Evolutionary conservation across 2,113 vertebrate genomes (phyloP).

Genomic region (Natator depressus): DNA sequence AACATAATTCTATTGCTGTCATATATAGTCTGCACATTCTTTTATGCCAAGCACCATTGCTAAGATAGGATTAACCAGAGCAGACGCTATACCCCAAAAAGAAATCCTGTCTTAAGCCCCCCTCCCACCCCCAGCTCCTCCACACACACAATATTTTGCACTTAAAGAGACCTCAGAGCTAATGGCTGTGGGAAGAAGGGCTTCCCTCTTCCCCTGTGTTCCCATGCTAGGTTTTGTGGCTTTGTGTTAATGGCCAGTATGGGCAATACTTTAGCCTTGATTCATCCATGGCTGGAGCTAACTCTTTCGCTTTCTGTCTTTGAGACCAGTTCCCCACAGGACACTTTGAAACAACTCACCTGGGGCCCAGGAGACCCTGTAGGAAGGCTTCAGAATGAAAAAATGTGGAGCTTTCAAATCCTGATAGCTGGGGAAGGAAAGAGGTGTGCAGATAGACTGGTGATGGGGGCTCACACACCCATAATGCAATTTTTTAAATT

Average conservation of each 20-base stretch:
- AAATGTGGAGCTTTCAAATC: background rate
- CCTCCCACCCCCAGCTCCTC: too few species aligned
- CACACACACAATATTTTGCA: too few species aligned
- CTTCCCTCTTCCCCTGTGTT: background rate
- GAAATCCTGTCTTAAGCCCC: background rate
- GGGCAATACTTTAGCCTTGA: background rate
- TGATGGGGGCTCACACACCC: background rate
- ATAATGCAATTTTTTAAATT: background rate
- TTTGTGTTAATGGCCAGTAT: background rate
- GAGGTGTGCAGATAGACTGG: background rate
- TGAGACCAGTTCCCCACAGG: background rate
- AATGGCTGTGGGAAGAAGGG: background rate
- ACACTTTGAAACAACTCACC: background rate
- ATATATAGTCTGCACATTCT: background rate
- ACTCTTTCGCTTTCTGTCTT: background rate
- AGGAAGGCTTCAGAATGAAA: background rate
- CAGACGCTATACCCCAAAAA: background rate
- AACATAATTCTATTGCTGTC: background rate
- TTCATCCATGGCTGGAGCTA: background rate
- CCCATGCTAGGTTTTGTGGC: background rate
- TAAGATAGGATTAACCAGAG: background rate
- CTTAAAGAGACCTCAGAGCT: background rate
- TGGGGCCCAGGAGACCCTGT: background rate
- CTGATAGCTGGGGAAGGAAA: background rate
- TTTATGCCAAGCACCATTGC: background rate